Percentiles rank a stretch among this genome's conserved stretches.
These are phyloP conservation scores for Neoarius graeffei DNA, from an alignment of 2,113 vertebrate species.

Conservation along the genomic window DNA sequence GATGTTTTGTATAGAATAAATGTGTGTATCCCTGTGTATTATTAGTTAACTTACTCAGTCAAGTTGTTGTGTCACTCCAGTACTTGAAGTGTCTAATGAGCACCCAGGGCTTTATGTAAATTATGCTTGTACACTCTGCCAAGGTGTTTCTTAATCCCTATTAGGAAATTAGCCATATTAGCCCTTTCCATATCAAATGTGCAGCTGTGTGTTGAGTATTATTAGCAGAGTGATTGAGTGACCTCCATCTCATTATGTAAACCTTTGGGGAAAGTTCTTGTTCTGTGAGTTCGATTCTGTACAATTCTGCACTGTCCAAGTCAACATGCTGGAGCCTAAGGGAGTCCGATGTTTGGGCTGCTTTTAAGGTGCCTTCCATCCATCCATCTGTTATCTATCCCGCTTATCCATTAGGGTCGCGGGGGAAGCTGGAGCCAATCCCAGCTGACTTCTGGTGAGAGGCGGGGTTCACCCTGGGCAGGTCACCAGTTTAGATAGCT, in stretches of 20 bases:
- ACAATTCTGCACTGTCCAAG: not conserved
- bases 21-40: not conserved
- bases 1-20: not conserved
- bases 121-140: conserved; percentile 30
- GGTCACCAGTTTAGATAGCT: too few relatives aligned
- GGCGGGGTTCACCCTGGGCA: too few relatives aligned
- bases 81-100: conserved; percentile 25
- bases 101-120: conserved; percentile 41
- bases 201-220: not conserved
- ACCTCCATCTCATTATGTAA: not conserved
- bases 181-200: not conserved
- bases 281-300: not conserved
- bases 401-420: too few relatives aligned
- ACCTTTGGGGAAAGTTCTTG: not conserved
- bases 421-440: too few relatives aligned
- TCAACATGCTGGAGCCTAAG: too few relatives aligned
- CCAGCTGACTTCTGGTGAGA: too few relatives aligned
- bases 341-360: not conserved
- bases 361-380: not conserved
- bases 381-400: too few relatives aligned
- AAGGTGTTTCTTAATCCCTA: conserved; percentile 25
- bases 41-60: not conserved
- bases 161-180: conserved; percentile 26
- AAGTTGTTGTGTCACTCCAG: conserved; percentile 8
- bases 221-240: not conserved